A percentile compares a stretch with the other conserved stretches of the same genome.
Evolutionary conservation across 2,113 vertebrate species (phyloP).

Genomic region (Ochotona curzoniae): DNA sequence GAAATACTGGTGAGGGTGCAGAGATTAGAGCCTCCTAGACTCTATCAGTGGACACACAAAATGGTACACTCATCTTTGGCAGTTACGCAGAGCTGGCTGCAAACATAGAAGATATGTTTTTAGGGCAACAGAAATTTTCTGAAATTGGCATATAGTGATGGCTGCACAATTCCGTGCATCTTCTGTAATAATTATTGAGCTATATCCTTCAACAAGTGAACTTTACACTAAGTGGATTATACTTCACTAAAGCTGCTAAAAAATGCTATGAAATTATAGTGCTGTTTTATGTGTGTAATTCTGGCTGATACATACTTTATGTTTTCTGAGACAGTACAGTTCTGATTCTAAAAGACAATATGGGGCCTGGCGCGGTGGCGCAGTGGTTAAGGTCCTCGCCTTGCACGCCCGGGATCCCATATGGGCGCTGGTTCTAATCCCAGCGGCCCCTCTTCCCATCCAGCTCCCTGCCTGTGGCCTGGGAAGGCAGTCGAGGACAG

Average conservation of each 20-base stretch:
- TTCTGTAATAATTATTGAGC: background rate
- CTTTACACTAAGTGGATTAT: background rate
- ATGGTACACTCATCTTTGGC: background rate
- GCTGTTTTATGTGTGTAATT: background rate
- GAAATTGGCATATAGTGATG: background rate
- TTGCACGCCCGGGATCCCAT: no score
- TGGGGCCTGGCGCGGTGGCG: no score
- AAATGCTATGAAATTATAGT: slow-evolving; percentile 8
- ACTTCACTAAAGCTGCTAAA: slow-evolving; percentile 21
- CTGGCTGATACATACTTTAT: background rate
- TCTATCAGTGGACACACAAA: background rate
- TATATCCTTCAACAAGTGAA: background rate
- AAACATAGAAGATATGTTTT: background rate
- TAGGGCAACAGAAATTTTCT: background rate
- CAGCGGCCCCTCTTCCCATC: no score
- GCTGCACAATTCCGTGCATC: background rate
- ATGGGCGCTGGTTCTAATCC: no score
- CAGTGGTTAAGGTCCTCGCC: no score
- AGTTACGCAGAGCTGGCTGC: background rate
- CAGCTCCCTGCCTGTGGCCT: no score
- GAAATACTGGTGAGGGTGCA: background rate
- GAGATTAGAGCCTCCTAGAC: background rate
- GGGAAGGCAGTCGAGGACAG: no score
- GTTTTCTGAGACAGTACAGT: background rate
- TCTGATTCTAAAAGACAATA: background rate